phyloP scores from a whole-genome alignment of 2,888 invertebrate species.

The Apodemia mormo region DNA sequence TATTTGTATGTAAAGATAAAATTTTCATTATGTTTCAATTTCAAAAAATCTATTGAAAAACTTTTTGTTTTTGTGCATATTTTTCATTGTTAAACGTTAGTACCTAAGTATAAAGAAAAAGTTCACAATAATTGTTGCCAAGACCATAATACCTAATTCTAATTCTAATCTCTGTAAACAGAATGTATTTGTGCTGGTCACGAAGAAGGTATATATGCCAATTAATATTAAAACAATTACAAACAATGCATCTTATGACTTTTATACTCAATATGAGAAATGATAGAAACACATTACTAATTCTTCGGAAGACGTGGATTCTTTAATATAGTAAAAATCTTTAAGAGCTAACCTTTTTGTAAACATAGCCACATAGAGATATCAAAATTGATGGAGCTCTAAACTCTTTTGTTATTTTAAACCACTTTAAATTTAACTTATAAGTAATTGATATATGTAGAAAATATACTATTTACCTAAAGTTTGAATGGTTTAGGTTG shows the following conservation, averaged over 20 bases:
- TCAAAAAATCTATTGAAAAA: too few relatives aligned
- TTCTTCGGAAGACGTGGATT: constrained; percentile 2
- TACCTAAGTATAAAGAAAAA: background rate
- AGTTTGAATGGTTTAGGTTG: background rate
- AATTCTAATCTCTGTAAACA: background rate
- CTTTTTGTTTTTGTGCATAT: too few relatives aligned
- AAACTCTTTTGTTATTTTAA: background rate
- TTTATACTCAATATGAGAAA: constrained; percentile 39
- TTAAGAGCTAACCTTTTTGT: constrained; percentile 24
- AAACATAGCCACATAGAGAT: background rate
- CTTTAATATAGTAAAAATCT: constrained; percentile 27
- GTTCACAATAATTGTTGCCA: background rate
- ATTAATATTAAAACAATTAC: constrained; percentile 42
- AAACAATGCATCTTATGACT: constrained; percentile 51
- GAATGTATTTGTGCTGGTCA: constrained; percentile 57
- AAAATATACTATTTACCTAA: too few relatives aligned
- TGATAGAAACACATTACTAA: constrained; percentile 12
- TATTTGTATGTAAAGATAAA: too few relatives aligned
- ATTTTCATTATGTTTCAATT: too few relatives aligned
- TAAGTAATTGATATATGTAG: too few relatives aligned
- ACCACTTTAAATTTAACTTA: background rate
- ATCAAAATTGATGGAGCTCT: background rate
- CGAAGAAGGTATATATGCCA: constrained; percentile 54
- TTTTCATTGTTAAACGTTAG: too few relatives aligned
- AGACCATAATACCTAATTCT: background rate